These are phyloP conservation scores for Pseudomyrmex concolor DNA, from an alignment of 1,140 invertebrate species.

Conservation along the genomic window DNA sequence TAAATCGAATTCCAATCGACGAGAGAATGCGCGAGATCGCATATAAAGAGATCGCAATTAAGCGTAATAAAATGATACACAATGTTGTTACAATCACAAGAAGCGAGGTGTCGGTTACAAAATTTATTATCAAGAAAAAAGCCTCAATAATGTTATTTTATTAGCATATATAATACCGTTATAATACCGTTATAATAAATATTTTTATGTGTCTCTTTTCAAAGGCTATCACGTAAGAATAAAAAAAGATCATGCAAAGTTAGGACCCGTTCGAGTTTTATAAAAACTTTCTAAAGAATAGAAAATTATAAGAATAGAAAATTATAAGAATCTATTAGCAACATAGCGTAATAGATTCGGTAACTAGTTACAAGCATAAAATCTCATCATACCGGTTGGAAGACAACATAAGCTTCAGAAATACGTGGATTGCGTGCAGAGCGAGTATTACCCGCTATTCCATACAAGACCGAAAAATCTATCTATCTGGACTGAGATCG, in stretches of 20 bases:
- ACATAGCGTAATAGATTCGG: conserved; percentile 8
- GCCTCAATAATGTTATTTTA: neutral
- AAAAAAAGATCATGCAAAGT: neutral
- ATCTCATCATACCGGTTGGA: conserved; percentile 30
- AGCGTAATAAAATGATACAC: neutral
- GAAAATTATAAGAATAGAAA: neutral
- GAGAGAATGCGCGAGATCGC: neutral
- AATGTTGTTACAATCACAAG: neutral
- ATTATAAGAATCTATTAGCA: conserved; percentile 17
- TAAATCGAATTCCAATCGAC: conserved; percentile 26
- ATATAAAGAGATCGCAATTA: too few relatives aligned
- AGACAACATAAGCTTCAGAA: conserved; percentile 24
- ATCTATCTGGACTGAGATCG: conserved; percentile 10
- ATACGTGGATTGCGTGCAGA: conserved; percentile 53
- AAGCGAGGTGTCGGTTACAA: neutral
- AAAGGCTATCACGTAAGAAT: neutral
- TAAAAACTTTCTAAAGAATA: neutral
- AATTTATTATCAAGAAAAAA: conserved; percentile 1
- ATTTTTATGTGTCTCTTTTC: conserved; percentile 9
- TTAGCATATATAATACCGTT: neutral
- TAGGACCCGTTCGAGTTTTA: neutral
- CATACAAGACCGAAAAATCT: conserved; percentile 2
- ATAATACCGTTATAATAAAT: conserved; percentile 9
- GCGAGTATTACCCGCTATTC: conserved; percentile 26
- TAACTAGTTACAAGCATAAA: conserved; percentile 38